Conservation (phyloP, 2,113 vertebrate genomes). For the Channa maculata region DNA sequence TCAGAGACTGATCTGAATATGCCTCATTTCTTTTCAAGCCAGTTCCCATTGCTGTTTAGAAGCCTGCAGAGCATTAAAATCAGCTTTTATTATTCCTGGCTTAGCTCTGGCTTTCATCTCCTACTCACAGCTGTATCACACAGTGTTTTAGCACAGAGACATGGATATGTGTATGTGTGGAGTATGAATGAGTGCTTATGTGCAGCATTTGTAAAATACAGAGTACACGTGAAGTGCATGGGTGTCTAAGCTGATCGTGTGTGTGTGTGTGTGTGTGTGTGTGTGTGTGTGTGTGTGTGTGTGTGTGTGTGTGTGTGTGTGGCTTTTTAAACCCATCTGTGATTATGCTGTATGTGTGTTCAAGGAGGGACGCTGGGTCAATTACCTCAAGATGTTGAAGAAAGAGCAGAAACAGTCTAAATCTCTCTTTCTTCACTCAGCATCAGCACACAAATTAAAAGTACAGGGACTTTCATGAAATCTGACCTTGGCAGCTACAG, state of each 20-base stretch:
- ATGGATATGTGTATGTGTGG: conserved; percentile 51
- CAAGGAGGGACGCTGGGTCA: conserved; percentile 68
- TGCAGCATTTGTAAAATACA: conserved; percentile 30
- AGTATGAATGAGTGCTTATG: conserved; percentile 37
- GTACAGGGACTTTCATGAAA: conserved; percentile 52
- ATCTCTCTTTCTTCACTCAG: conserved; percentile 29
- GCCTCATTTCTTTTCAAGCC: conserved; percentile 53
- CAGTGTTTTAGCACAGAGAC: conserved; percentile 66
- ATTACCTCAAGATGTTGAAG: conserved; percentile 83
- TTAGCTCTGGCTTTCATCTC: conserved; percentile 72
- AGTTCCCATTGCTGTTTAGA: conserved; percentile 62
- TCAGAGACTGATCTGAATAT: too few species aligned
- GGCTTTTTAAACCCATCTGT: conserved; percentile 60
- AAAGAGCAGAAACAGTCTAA: conserved; percentile 63
- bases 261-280: background rate
- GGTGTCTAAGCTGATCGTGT: conserved; percentile 38
- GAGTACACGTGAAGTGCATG: conserved; percentile 39
- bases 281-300: too few species aligned
- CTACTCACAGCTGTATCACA: conserved; percentile 64
- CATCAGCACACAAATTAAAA: conserved; percentile 49
- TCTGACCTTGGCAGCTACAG: conserved; percentile 46
- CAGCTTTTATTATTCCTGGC: conserved; percentile 71
- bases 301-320: background rate
- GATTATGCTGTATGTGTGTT: conserved; percentile 43
- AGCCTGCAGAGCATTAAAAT: conserved; percentile 68